Conservation (phyloP, 2,888 invertebrate genomes). For the Spicauda simplicius region DNA sequence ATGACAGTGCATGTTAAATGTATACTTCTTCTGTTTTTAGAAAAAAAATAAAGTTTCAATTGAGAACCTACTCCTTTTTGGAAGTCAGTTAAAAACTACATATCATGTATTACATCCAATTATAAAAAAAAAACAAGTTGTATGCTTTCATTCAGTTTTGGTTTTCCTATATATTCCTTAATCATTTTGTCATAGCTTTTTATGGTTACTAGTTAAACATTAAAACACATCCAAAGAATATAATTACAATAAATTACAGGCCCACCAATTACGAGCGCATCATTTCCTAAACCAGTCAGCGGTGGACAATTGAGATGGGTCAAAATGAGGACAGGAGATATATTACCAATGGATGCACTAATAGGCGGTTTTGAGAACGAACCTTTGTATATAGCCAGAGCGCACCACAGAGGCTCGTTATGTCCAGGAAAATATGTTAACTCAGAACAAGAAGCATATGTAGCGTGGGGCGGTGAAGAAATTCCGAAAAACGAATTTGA, state of each 20-base stretch:
- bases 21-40: too few species aligned
- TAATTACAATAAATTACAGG: not conserved
- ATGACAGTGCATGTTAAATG: too few species aligned
- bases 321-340: slow-evolving; percentile 68
- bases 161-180: too few species aligned
- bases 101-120: too few species aligned
- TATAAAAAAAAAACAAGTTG: too few species aligned
- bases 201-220: not conserved
- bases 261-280: not conserved
- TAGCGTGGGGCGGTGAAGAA: slow-evolving; percentile 90
- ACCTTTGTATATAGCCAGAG: slow-evolving; percentile 87
- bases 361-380: slow-evolving; percentile 87
- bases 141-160: too few species aligned
- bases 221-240: not conserved
- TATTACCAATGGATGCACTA: slow-evolving; percentile 88
- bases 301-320: slow-evolving; percentile 86
- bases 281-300: slow-evolving; percentile 42
- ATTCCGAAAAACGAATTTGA: slow-evolving; percentile 89
- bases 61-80: too few species aligned
- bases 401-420: slow-evolving; percentile 88
- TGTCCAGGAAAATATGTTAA: slow-evolving; percentile 91
- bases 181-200: too few species aligned
- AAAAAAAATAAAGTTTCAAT: too few species aligned
- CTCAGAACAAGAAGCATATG: slow-evolving; percentile 87
- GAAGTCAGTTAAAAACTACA: too few species aligned